Base-by-base conservation (phyloP, 2,888 invertebrate species). In the Trissoscelio sp. region DNA sequence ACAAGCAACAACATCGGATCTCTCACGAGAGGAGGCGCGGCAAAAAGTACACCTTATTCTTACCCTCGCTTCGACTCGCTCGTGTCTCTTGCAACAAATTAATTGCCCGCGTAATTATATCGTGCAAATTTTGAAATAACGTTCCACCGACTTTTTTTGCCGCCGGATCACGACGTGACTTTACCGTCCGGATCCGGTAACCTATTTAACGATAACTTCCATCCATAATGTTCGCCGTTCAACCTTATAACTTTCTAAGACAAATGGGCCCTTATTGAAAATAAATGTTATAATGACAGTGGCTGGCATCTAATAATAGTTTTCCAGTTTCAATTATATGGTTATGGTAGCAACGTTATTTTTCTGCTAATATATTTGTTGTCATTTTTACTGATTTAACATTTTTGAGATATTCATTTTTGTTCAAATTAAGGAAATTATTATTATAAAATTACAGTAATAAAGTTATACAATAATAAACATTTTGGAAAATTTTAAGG, bases 71-170 rank as follows among this genome's bases (percentile, higher is more conserved):
- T 39, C 11, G 9, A 5, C 24, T 7, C 62, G 53, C 70, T 74
- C 66, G 75, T 72, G 73, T 73, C 77, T 81, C 81, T 81, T 62
- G 77, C 81, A 81, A 81, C 81, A 67, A 81, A 77, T 81, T 81
- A 81, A 81, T 81, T 81, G 81, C 73, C 72, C 78, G 74, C 78
- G 78, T 79, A 79, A 82, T 82, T 82, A 82, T 82, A 82, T 78
- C 78, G 81, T 72, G 81, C 78, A 74, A 82, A 82, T 82, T 72
- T 72, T 78, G 51, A 78, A 81, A 81, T 78, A 81, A 81, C 78
- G 74, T 64, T 72, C 53, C 81, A 46, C 72, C 42, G 53, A 67
- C 24, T 62, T 67, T 78, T 74, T 81, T 78, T 74, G 64, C 70
- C 34, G 72, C 66, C 39, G 53, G 79, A 74, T 74, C 73, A 79